phyloP scores from a whole-genome alignment of 2,888 invertebrate species.

The Macrophya alboannulata region DNA sequence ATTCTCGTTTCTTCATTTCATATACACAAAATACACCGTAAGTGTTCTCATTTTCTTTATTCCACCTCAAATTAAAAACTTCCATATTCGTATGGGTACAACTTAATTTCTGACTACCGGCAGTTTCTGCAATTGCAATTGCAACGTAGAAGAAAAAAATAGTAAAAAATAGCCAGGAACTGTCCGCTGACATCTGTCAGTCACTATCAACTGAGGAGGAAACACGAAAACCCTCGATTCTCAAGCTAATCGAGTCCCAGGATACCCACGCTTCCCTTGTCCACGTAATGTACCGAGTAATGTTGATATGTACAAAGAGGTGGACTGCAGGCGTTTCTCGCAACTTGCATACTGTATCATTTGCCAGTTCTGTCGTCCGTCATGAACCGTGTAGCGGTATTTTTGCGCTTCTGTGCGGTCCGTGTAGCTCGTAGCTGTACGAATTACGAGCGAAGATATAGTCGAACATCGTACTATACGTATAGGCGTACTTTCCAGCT shows the following conservation, averaged over 20 bases:
- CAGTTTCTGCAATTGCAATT: not conserved
- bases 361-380: constrained; percentile 4
- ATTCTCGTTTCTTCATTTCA: constrained; percentile 33
- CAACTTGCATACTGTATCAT: constrained; percentile 6
- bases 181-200: constrained; percentile 13
- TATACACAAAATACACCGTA: constrained; percentile 46
- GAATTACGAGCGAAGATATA: not conserved
- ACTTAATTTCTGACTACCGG: not conserved
- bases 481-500: constrained; percentile 32
- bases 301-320: constrained; percentile 12
- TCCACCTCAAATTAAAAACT: not conserved
- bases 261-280: constrained; percentile 22
- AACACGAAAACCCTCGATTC: not conserved
- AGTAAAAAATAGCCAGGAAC: not conserved
- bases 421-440: not conserved
- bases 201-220: constrained; percentile 21
- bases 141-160: not conserved
- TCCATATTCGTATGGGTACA: not conserved
- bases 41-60: constrained; percentile 43
- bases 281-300: not conserved
- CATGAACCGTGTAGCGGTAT: constrained; percentile 30
- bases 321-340: not conserved
- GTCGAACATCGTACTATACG: not conserved
- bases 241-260: constrained; percentile 16
- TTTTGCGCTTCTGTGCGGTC: constrained; percentile 34